Evolutionary conservation across 2,113 vertebrate genomes (phyloP).

Genomic region (Mionectes macconnelli): DNA sequence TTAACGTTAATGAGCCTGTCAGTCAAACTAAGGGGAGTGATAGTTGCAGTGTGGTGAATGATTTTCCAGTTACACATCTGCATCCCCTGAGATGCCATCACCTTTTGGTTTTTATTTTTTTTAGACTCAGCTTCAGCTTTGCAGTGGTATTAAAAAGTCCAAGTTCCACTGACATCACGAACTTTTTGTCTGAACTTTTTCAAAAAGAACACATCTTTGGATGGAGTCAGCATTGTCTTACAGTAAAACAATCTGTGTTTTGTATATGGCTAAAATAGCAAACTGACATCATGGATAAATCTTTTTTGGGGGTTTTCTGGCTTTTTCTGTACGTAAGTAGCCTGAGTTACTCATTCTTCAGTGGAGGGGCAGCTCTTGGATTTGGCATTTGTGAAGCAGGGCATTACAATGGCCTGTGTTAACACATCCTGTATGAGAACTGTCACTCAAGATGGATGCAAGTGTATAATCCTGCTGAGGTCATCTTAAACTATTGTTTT

Average conservation of each 20-base stretch:
- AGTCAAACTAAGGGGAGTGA: not conserved
- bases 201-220: not conserved
- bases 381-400: not conserved
- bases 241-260: not conserved
- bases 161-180: not conserved
- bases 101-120: not conserved
- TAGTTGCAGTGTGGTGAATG: not conserved
- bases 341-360: not conserved
- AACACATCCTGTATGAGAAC: not conserved
- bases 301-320: not conserved
- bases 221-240: not conserved
- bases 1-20: constrained; percentile 11
- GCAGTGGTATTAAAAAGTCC: not conserved
- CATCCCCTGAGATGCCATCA: not conserved
- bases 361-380: not conserved
- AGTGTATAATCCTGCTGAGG: not conserved
- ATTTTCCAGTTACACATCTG: not conserved
- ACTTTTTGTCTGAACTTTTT: not conserved
- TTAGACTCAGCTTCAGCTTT: not conserved
- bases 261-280: not conserved
- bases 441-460: not conserved
- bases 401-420: not conserved
- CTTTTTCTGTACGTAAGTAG: not conserved
- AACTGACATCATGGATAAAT: not conserved
- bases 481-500: not conserved